These are phyloP conservation scores for Cryptosula pallasiana DNA, from an alignment of 2,888 invertebrate genomes.

Conservation along the genomic window DNA sequence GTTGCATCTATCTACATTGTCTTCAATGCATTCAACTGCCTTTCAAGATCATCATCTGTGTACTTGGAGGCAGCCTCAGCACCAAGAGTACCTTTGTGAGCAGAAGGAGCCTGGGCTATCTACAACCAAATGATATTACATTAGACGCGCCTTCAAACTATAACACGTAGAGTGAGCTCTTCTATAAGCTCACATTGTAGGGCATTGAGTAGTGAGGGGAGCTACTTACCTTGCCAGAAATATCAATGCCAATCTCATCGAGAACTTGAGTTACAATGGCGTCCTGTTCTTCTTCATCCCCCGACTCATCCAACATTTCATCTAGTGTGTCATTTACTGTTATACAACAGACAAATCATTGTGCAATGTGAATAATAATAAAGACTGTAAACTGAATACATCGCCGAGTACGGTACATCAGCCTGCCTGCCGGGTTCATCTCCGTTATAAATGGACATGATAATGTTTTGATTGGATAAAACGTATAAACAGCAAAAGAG, in stretches of 20 bases:
- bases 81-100: constrained; percentile 47
- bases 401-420: too few species aligned
- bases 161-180: too few species aligned
- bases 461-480: too few species aligned
- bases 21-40: constrained; percentile 49
- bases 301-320: constrained; percentile 80
- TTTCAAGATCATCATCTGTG: constrained; percentile 53
- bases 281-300: constrained; percentile 83
- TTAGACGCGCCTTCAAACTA: too few species aligned
- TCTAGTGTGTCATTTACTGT: constrained; percentile 83
- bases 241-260: constrained; percentile 95
- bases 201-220: neutral
- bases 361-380: too few species aligned
- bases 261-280: constrained; percentile 79
- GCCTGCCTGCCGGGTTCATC: too few species aligned
- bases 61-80: constrained; percentile 39
- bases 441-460: too few species aligned
- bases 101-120: constrained; percentile 52
- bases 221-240: constrained; percentile 71
- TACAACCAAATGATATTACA: constrained; percentile 31
- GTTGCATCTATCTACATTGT: constrained; percentile 27
- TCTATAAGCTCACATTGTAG: too few species aligned
- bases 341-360: too few species aligned
- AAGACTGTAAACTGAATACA: too few species aligned
- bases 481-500: too few species aligned